A percentile compares a stretch with the other conserved stretches of the same genome.
Evolutionary conservation across 1,140 invertebrate species (phyloP).

Genomic region (Drosophila grimshawi): DNA sequence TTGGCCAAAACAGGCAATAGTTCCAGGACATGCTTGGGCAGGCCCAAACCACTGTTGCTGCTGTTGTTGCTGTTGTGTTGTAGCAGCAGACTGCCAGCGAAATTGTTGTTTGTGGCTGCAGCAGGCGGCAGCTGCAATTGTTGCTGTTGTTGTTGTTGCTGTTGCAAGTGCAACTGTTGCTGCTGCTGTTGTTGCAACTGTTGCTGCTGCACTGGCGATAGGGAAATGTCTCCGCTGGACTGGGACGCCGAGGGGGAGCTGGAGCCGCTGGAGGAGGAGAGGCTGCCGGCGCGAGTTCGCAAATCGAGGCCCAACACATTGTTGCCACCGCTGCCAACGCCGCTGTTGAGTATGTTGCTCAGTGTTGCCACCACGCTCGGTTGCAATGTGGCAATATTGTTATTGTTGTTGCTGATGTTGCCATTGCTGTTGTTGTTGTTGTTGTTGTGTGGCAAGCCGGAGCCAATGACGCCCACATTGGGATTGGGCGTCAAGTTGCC

Average conservation of each 20-base stretch:
- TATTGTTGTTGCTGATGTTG: slow-evolving; percentile 20
- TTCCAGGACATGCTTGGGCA: slow-evolving; percentile 45
- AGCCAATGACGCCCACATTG: slow-evolving; percentile 80
- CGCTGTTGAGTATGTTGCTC: slow-evolving; percentile 62
- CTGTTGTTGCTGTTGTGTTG: slow-evolving; percentile 39
- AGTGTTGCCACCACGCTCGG: slow-evolving; percentile 59
- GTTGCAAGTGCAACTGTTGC: slow-evolving; percentile 55
- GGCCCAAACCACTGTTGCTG: slow-evolving; percentile 32
- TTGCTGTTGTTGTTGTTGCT: slow-evolving; percentile 53
- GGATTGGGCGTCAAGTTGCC: slow-evolving; percentile 67
- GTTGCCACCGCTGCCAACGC: slow-evolving; percentile 45
- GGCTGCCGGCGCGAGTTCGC: slow-evolving; percentile 85
- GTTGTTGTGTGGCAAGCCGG: slow-evolving; percentile 72
- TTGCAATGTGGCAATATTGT: slow-evolving; percentile 29
- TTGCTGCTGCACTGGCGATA: slow-evolving; percentile 87
- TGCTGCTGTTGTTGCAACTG: slow-evolving; percentile 46
- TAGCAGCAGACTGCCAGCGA: slow-evolving; percentile 41
- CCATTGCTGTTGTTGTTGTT: slow-evolving; percentile 47
- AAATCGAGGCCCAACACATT: slow-evolving; percentile 80
- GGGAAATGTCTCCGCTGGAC: slow-evolving; percentile 89
- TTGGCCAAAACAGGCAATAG: slow-evolving; percentile 64
- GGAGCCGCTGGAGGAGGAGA: slow-evolving; percentile 85
- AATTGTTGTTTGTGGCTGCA: slow-evolving; percentile 29
- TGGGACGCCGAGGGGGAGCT: slow-evolving; percentile 89
- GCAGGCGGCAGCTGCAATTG: slow-evolving; percentile 36